Base-by-base conservation (phyloP, 1,140 invertebrate genomes). In the Lordiphosa stackelbergi region DNA sequence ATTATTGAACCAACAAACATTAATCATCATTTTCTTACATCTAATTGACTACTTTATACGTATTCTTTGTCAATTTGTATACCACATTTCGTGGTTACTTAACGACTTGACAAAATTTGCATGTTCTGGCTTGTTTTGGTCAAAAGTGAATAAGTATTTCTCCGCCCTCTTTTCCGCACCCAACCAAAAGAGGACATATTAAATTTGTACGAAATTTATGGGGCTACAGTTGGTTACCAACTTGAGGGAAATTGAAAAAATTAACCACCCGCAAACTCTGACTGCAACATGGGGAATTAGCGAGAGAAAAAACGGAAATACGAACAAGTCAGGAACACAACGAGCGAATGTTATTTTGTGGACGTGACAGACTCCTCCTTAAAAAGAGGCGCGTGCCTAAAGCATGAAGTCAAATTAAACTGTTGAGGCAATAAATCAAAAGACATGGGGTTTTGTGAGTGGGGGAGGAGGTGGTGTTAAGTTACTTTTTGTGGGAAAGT, bases 341-440 rank as follows among this genome's bases (percentile, higher is more conserved):
- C 47, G 47, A 73, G 70, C 65, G 56, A 22, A 35, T 69, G 59
- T 63, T 51, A 55, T 66, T 72, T 55, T 22, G 16, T 13, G 69
- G 46, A 73, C 73, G 73, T 78, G 73, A 78, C 74, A 62, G 19
- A 59, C 55, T 40, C 40, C 24, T 24, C 36, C 37, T 19, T 16
- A 2, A 10, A 55, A 55, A 36, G 45, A 43, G 54, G 35, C 41
- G 71, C 63, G 53, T 62, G 62, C 68, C 34, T 48, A 48, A 28
- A 54, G 64, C 74, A 63, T 69, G 60, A 62, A 61, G 62, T 40
- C 57, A 73, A 73, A 78, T 79, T 79, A 69, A 79, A 77, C 69
- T 73, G 64, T 64, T 60, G 63, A 45, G 54, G 61, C 74, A 66
- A 79, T 78, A 79, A 78, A 78, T 78, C 74, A 78, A 79, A 70